These are phyloP conservation scores for Lamproptera curius DNA, from an alignment of 2,888 invertebrate species.

Conservation along the genomic window DNA sequence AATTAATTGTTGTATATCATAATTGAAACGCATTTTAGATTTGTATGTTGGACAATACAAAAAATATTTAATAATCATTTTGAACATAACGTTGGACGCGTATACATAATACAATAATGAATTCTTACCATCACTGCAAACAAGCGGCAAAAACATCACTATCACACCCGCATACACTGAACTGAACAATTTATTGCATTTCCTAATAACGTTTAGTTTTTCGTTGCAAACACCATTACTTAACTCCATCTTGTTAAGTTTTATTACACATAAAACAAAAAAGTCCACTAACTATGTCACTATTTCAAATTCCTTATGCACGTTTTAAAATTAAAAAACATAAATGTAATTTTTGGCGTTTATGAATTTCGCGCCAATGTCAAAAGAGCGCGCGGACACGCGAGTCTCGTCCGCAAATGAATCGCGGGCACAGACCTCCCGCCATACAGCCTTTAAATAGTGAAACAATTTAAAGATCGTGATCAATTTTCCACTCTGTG, in stretches of 20 bases:
- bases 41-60: neutral
- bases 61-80: neutral
- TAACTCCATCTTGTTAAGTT: slow-evolving; percentile 28
- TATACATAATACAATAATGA: too few relatives aligned
- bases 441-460: slow-evolving; percentile 44
- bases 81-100: too few relatives aligned
- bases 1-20: neutral
- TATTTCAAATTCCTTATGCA: neutral
- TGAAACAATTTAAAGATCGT: slow-evolving; percentile 35
- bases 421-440: slow-evolving; percentile 41
- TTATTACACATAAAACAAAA: slow-evolving; percentile 28
- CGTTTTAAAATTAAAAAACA: neutral
- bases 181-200: slow-evolving; percentile 43
- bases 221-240: slow-evolving; percentile 29
- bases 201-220: slow-evolving; percentile 37
- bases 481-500: slow-evolving; percentile 42
- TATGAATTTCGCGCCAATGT: slow-evolving; percentile 30
- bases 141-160: slow-evolving; percentile 53
- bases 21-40: neutral
- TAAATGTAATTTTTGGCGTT: neutral
- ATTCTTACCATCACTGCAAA: slow-evolving; percentile 49
- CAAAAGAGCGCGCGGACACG: slow-evolving; percentile 57
- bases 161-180: slow-evolving; percentile 59
- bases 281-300: neutral
- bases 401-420: slow-evolving; percentile 54